These are phyloP conservation scores for Smithornis capensis DNA, from an alignment of 2,113 vertebrate species.

Conservation along the genomic window DNA sequence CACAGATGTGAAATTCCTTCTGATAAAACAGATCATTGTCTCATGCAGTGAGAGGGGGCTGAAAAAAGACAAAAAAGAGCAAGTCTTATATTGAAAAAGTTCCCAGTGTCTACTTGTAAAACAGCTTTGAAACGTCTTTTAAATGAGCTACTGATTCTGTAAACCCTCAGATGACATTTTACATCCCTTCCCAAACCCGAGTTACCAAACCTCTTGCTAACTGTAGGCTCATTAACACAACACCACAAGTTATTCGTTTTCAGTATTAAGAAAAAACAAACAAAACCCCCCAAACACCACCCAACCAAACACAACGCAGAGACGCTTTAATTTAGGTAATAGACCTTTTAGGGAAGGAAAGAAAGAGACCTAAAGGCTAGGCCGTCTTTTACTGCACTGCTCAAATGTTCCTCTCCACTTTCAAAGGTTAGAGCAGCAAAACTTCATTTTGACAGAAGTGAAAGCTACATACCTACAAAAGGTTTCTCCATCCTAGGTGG, in stretches of 20 bases:
- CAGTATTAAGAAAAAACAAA: background rate
- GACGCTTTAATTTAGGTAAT: background rate
- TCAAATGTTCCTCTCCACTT: background rate
- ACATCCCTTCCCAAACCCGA: background rate
- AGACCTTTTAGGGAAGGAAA: background rate
- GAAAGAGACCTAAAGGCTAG: background rate
- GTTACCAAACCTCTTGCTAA: background rate
- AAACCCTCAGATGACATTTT: background rate
- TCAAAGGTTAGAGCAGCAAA: background rate
- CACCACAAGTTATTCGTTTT: background rate
- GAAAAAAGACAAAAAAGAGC: background rate
- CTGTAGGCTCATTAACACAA: rapidly evolving
- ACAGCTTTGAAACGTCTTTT: background rate
- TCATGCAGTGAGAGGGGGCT: background rate
- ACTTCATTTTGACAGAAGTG: background rate
- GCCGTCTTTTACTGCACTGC: background rate
- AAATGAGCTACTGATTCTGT: background rate
- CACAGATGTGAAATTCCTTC: background rate
- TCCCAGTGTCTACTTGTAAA: background rate
- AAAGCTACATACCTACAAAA: background rate
- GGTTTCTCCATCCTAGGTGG: background rate
- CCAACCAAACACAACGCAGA: background rate
- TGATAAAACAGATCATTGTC: background rate
- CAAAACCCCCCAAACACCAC: background rate
- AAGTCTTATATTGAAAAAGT: background rate